Percentiles rank a stretch among this genome's conserved stretches.
These are phyloP conservation scores for Mythimna loreyi DNA, from an alignment of 2,888 invertebrate species.

Conservation along the genomic window DNA sequence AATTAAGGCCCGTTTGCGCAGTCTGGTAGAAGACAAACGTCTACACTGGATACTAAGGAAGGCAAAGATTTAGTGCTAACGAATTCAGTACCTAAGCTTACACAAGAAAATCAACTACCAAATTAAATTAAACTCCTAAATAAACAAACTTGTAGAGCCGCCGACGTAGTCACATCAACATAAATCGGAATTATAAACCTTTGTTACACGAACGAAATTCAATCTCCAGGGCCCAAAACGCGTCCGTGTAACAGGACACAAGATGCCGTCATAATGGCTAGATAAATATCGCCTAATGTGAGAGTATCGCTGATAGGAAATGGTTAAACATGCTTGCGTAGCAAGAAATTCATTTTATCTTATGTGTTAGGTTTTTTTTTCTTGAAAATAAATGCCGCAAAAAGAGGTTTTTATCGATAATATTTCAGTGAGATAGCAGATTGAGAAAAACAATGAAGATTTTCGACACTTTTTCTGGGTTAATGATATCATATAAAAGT, in stretches of 20 bases:
- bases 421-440: not conserved
- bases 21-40: too few relatives aligned
- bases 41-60: too few relatives aligned
- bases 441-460: conserved; percentile 14
- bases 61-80: not conserved
- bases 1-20: too few relatives aligned
- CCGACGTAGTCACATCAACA: not conserved
- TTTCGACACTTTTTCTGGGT: not conserved
- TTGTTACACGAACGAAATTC: conserved; percentile 42
- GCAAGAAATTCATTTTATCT: conserved; percentile 44
- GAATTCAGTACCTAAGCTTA: not conserved
- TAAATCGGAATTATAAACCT: conserved; percentile 31
- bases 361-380: conserved; percentile 29
- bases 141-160: not conserved
- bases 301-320: conserved; percentile 43
- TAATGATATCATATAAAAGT: not conserved
- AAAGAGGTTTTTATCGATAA: not conserved
- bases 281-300: conserved; percentile 57
- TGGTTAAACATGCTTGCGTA: conserved; percentile 38
- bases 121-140: not conserved
- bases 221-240: conserved; percentile 33
- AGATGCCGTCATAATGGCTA: conserved; percentile 47
- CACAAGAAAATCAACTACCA: not conserved
- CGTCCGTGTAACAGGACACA: conserved; percentile 31
- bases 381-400: conserved; percentile 6